A percentile compares a stretch with the other conserved stretches of the same genome.
phyloP scores from a whole-genome alignment of 2,888 invertebrate genomes.

The Andricus curvator region DNA sequence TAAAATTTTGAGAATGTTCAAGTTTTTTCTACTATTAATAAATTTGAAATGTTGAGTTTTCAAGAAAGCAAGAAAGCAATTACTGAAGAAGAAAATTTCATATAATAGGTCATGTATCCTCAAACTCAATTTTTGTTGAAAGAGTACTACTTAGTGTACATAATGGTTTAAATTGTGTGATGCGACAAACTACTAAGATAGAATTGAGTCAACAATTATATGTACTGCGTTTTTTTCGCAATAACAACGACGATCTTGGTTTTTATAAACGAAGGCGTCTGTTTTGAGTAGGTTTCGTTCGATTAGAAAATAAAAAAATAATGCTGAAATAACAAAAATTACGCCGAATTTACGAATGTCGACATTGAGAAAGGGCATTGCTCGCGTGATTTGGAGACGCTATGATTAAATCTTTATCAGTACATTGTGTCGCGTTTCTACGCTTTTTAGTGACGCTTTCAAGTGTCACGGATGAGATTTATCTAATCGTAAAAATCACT shows the following conservation, averaged over 20 bases:
- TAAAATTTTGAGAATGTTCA: no score
- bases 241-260: background rate
- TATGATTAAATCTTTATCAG: conserved; percentile 6
- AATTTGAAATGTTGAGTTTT: no score
- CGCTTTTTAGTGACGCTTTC: background rate
- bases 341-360: no score
- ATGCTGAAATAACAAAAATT: background rate
- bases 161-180: background rate
- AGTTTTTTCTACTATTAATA: no score
- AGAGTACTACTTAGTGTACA: background rate
- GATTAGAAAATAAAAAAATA: background rate
- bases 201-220: background rate
- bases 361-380: background rate
- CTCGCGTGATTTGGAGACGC: background rate
- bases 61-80: no score
- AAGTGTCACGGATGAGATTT: background rate
- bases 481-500: background rate
- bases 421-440: background rate
- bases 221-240: background rate
- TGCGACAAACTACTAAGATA: background rate
- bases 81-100: background rate
- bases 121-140: background rate
- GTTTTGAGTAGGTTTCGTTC: background rate
- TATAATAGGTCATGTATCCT: background rate
- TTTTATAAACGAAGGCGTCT: background rate